These are phyloP conservation scores for Alviniconcha strummeri DNA, from an alignment of 2,888 invertebrate species.

Conservation along the genomic window DNA sequence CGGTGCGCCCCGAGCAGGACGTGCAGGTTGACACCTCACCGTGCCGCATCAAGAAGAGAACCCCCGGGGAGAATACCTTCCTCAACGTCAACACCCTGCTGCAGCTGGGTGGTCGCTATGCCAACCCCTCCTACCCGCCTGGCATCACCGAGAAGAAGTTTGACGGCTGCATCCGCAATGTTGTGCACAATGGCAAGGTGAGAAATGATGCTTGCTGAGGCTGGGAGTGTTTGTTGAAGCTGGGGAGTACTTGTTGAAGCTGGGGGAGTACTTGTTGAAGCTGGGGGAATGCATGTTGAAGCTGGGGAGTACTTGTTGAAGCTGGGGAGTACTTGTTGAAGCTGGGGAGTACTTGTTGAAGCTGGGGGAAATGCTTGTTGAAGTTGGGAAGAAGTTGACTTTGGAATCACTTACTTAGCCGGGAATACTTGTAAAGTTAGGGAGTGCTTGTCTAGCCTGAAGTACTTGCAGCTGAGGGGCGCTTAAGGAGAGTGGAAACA, in stretches of 20 bases:
- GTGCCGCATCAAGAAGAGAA: slow-evolving; percentile 91
- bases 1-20: slow-evolving; percentile 87
- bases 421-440: too few relatives aligned
- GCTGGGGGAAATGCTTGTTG: neutral
- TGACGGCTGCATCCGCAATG: slow-evolving; percentile 95
- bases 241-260: too few relatives aligned
- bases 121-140: slow-evolving; percentile 36
- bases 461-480: too few relatives aligned
- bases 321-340: too few relatives aligned
- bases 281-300: too few relatives aligned
- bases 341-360: neutral
- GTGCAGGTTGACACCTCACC: slow-evolving; percentile 90
- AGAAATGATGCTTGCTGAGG: slow-evolving; percentile 26
- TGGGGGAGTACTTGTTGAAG: too few relatives aligned
- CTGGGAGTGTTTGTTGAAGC: neutral
- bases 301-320: too few relatives aligned
- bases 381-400: too few relatives aligned
- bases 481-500: too few relatives aligned
- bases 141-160: slow-evolving; percentile 81
- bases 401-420: too few relatives aligned
- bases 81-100: slow-evolving; percentile 95
- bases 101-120: slow-evolving; percentile 87
- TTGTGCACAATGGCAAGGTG: slow-evolving; percentile 90
- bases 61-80: slow-evolving; percentile 96
- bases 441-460: too few relatives aligned